phyloP scores from a whole-genome alignment of 2,888 invertebrate genomes.

The Perizoma affinitatum region DNA sequence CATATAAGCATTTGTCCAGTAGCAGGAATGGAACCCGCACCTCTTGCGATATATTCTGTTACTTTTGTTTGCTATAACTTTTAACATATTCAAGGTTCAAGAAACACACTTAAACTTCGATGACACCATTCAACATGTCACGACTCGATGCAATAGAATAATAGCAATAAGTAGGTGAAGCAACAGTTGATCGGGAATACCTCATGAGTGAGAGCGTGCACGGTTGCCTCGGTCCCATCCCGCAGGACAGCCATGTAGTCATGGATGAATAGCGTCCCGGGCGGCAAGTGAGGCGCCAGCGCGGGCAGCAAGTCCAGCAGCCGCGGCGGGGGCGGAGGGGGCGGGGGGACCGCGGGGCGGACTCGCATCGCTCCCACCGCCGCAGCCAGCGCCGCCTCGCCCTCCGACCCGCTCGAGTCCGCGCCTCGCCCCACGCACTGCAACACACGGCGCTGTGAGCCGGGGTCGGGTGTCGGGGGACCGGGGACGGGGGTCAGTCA shows the following conservation, averaged over 20 bases:
- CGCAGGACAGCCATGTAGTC: conserved; percentile 6
- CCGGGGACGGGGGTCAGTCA: no score
- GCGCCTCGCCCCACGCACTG: no score
- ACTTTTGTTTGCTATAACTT: no score
- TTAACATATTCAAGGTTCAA: no score
- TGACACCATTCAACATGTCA: background rate
- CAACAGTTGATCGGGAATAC: background rate
- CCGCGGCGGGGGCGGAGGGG: conserved; percentile 10
- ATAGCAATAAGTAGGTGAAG: background rate
- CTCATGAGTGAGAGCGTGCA: conserved; percentile 10
- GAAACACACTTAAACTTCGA: no score
- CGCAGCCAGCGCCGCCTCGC: conserved; percentile 47
- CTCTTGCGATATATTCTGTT: no score
- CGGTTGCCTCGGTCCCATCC: conserved; percentile 15
- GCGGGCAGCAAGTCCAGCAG: conserved; percentile 10
- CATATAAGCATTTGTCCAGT: no score
- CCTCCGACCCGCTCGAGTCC: conserved; percentile 54
- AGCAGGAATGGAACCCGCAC: no score
- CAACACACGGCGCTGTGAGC: no score
- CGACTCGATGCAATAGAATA: background rate
- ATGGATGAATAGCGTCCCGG: background rate
- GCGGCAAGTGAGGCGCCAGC: conserved; percentile 12
- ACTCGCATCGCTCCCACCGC: conserved; percentile 42
- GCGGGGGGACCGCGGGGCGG: conserved; percentile 14
- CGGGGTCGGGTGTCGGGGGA: no score